phyloP scores from a whole-genome alignment of 2,888 invertebrate species.

The Hyposoter dolosus region DNA sequence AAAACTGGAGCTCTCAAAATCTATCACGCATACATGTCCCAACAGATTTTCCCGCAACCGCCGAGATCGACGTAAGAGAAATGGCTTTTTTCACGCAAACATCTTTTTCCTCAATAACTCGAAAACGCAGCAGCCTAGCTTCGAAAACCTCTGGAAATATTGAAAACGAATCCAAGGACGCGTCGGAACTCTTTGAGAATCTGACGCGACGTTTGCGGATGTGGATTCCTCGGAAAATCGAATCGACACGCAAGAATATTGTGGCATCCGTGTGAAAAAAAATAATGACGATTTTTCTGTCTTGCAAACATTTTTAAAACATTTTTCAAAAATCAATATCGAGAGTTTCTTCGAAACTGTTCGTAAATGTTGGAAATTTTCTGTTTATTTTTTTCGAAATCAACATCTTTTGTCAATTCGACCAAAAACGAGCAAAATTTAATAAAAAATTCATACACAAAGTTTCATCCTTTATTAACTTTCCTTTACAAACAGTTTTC shows the following conservation, averaged over 20 bases:
- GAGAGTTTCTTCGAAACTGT: too few species aligned
- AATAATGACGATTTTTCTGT: background rate
- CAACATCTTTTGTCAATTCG: too few species aligned
- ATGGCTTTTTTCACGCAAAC: slow-evolving; percentile 66
- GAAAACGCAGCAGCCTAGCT: slow-evolving; percentile 25
- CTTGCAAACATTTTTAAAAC: background rate
- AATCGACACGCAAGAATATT: background rate
- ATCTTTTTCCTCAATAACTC: slow-evolving; percentile 23
- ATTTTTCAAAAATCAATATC: too few species aligned
- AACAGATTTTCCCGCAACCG: background rate
- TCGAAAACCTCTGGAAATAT: slow-evolving; percentile 9
- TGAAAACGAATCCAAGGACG: slow-evolving; percentile 44
- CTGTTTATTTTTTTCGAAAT: too few species aligned
- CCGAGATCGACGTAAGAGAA: slow-evolving; percentile 52
- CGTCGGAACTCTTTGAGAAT: slow-evolving; percentile 66
- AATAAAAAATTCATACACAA: background rate
- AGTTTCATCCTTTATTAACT: background rate
- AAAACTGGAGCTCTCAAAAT: slow-evolving; percentile 55
- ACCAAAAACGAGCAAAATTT: background rate
- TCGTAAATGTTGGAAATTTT: too few species aligned
- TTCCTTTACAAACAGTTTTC: background rate
- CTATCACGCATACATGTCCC: slow-evolving; percentile 3
- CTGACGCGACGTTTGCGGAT: slow-evolving; percentile 67
- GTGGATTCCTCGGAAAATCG: slow-evolving; percentile 48
- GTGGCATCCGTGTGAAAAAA: background rate